A percentile compares a stretch with the other conserved stretches of the same genome.
These are phyloP conservation scores for Isotomurus palustris DNA, from an alignment of 2,888 invertebrate genomes.

Conservation along the genomic window DNA sequence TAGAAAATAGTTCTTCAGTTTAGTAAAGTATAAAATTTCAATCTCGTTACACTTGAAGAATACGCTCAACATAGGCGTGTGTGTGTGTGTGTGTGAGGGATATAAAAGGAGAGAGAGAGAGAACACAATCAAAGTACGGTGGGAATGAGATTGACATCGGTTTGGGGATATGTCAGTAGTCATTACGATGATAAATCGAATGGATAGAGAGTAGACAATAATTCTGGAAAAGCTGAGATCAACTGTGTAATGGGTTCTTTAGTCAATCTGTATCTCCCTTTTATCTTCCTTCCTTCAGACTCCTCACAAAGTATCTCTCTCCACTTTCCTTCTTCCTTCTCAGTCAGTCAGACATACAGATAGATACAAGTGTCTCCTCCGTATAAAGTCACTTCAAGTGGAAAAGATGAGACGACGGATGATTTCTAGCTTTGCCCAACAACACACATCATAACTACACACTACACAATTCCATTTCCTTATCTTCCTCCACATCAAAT, in stretches of 20 bases:
- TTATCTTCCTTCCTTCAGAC: no score
- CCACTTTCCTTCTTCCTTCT: no score
- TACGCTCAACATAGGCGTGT: no score
- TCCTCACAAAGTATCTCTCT: no score
- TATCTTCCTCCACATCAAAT: neutral
- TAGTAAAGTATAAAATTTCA: no score
- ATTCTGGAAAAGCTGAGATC: constrained; percentile 7
- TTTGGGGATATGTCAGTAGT: constrained; percentile 5
- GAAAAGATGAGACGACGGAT: constrained; percentile 1
- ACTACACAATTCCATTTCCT: constrained; percentile 1
- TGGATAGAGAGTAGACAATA: constrained; percentile 3
- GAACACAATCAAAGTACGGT: no score
- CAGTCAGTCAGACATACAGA: constrained; percentile 1
- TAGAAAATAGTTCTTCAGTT: no score
- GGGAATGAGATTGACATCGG: constrained; percentile 4
- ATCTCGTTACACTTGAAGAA: no score
- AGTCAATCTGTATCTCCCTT: neutral
- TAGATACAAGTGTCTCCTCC: constrained; percentile 4
- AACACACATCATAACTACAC: constrained; percentile 4
- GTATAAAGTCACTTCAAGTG: constrained; percentile 3
- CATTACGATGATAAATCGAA: constrained; percentile 12
- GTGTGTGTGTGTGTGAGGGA: neutral
- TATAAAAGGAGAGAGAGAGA: neutral
- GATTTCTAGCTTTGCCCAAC: neutral
- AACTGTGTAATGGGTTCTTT: constrained; percentile 6